Conservation (phyloP, 2,888 invertebrate species). For the Cryptosula pallasiana region DNA sequence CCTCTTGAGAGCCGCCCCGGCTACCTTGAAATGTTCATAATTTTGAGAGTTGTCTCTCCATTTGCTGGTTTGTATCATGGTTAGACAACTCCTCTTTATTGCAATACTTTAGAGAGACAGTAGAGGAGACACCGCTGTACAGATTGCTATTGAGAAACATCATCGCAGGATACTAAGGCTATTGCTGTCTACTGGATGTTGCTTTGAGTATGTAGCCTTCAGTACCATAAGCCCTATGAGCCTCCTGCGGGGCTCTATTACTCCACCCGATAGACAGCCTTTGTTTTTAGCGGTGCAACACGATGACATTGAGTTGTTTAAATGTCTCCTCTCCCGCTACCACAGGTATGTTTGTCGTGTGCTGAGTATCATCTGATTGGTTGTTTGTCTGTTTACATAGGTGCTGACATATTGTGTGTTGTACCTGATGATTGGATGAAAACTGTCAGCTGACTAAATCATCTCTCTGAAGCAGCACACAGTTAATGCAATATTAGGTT, state of each 20-base stretch:
- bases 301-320: conserved; percentile 41
- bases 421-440: no score
- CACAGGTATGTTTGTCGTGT: no score
- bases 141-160: conserved; percentile 39
- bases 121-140: conserved; percentile 41
- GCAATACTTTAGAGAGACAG: conserved; percentile 41
- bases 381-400: no score
- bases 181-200: conserved; percentile 43
- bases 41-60: neutral
- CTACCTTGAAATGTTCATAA: no score
- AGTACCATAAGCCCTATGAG: neutral
- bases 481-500: no score
- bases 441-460: no score
- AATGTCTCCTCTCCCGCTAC: conserved; percentile 39
- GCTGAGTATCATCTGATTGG: no score
- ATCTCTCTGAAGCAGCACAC: no score
- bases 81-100: no score
- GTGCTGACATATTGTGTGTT: no score
- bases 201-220: conserved; percentile 32
- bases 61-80: neutral
- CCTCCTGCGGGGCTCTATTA: conserved; percentile 42
- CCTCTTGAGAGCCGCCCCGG: no score
- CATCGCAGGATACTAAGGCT: conserved; percentile 35
- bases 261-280: conserved; percentile 48
- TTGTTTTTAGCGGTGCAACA: conserved; percentile 44